A percentile compares a stretch with the other conserved stretches of the same genome.
phyloP scores from a whole-genome alignment of 2,113 vertebrate genomes.

The Macrotis lagotis region DNA sequence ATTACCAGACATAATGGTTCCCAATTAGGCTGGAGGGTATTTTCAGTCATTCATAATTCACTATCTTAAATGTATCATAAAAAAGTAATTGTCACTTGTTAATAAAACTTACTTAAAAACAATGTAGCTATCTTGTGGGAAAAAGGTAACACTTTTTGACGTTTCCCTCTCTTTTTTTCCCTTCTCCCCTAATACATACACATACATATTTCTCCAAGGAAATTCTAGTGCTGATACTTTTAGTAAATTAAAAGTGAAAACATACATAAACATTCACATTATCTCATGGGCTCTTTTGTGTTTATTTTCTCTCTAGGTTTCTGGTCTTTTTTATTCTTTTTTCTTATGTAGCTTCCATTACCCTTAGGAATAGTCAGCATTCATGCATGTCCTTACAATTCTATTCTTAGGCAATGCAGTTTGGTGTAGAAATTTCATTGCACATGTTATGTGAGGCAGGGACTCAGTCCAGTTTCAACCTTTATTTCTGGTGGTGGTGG shows the following conservation, averaged over 20 bases:
- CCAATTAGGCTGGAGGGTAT: conserved; percentile 97
- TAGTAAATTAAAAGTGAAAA: conserved; percentile 73
- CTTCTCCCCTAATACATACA: background rate
- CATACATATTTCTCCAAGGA: conserved; percentile 11
- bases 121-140: conserved; percentile 52
- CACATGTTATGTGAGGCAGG: conserved; percentile 22
- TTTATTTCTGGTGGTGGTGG: conserved; percentile 40
- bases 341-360: conserved; percentile 60
- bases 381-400: conserved; percentile 51
- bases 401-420: conserved; percentile 60
- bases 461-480: conserved; percentile 51
- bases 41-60: conserved; percentile 87
- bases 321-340: conserved; percentile 40
- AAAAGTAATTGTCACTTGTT: conserved; percentile 83
- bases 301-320: conserved; percentile 64
- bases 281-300: conserved; percentile 41
- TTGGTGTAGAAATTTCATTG: conserved; percentile 48
- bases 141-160: conserved; percentile 59
- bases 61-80: conserved; percentile 86
- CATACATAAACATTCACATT: conserved; percentile 38
- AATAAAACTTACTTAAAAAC: conserved; percentile 84
- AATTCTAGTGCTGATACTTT: conserved; percentile 38
- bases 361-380: conserved; percentile 72
- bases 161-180: background rate
- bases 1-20: conserved; percentile 98